phyloP scores from a whole-genome alignment of 2,113 vertebrate species.

The Erythrocercus mccallii region DNA sequence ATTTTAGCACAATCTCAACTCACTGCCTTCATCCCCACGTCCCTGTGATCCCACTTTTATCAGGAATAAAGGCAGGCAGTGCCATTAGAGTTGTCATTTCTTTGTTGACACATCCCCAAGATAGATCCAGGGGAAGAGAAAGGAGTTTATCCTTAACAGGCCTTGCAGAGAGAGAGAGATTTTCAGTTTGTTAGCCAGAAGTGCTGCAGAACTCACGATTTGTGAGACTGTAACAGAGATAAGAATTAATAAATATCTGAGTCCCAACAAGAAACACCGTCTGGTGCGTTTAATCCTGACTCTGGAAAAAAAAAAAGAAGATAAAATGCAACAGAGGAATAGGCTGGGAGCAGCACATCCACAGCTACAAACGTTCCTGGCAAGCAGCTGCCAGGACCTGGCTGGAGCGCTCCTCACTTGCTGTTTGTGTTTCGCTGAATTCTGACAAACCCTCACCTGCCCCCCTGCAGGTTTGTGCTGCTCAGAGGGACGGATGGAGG shows the following conservation, averaged over 20 bases:
- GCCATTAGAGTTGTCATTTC: background rate
- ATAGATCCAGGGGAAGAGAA: background rate
- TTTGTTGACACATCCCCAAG: background rate
- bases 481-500: background rate
- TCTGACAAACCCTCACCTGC: conserved; percentile 46
- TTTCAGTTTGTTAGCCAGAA: too few species aligned
- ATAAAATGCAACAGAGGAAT: background rate
- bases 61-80: background rate
- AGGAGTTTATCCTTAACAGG: too few species aligned
- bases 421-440: conserved; percentile 30
- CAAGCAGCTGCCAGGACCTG: background rate
- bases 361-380: background rate
- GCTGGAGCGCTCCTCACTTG: background rate
- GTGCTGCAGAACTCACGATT: too few species aligned
- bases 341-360: background rate
- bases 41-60: background rate
- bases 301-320: background rate
- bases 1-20: background rate
- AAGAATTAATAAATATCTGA: too few species aligned
- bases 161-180: too few species aligned
- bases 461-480: background rate
- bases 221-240: too few species aligned
- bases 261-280: background rate
- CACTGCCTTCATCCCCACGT: background rate
- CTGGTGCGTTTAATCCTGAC: background rate